Percentiles rank a stretch among this genome's conserved stretches.
These are phyloP conservation scores for Paralvinella palmiformis DNA, from an alignment of 1,140 invertebrate species.

Conservation along the genomic window DNA sequence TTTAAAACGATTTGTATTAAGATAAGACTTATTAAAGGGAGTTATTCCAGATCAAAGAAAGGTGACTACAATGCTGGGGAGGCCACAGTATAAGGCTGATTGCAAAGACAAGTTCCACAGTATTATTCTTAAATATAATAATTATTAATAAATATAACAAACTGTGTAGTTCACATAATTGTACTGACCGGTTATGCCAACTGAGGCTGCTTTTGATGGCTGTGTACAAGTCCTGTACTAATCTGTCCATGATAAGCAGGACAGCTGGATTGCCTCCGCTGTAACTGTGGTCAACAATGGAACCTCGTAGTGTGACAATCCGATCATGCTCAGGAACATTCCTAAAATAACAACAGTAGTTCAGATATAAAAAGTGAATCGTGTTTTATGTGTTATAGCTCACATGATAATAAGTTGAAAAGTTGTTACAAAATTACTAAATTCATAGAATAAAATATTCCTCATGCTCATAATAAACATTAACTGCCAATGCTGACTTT, in stretches of 20 bases:
- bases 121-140: too few relatives aligned
- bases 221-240: slow-evolving; percentile 72
- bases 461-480: neutral
- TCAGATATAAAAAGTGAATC: neutral
- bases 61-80: too few relatives aligned
- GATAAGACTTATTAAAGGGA: too few relatives aligned
- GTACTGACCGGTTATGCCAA: slow-evolving; percentile 58
- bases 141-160: too few relatives aligned
- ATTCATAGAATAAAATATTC: too few relatives aligned
- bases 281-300: slow-evolving; percentile 75
- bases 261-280: slow-evolving; percentile 66
- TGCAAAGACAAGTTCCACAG: too few relatives aligned
- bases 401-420: neutral
- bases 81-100: too few relatives aligned
- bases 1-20: too few relatives aligned
- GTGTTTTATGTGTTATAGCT: neutral
- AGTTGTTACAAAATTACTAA: too few relatives aligned
- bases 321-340: slow-evolving; percentile 77
- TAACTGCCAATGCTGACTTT: slow-evolving; percentile 33
- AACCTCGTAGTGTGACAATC: slow-evolving; percentile 73
- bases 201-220: slow-evolving; percentile 67
- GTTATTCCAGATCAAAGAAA: too few relatives aligned
- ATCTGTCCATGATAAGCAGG: slow-evolving; percentile 66
- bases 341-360: slow-evolving; percentile 47
- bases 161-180: too few relatives aligned